Evolutionary conservation across 2,888 invertebrate genomes (phyloP), one percentile per base, ranked within the genome.

Genomic region (Lasioglossum oenotherae): DNA sequence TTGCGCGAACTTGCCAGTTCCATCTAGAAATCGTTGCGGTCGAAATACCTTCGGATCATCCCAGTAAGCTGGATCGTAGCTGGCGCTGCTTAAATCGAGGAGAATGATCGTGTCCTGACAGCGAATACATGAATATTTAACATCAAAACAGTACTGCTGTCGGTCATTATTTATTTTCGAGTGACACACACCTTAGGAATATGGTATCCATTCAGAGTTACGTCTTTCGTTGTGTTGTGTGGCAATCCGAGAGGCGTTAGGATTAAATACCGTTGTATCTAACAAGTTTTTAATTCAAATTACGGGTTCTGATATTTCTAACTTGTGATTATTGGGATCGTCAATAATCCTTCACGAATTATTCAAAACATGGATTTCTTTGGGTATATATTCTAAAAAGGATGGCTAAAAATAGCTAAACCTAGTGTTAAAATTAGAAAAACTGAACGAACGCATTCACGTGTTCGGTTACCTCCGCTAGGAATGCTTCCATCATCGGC

Each of bases 21-120:
- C 95, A 69, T 96, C 96, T 75, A 97, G 93, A 94, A 97, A 97
- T 74, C 97, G 95, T 90, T 97, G 96, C 0, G 97, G 97, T 10
- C 95, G 94, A 92, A 97, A 97, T 74, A 92, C 93, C 0, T 96
- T 90, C 0, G 97, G 97, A 78, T 97, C 96, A 27, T 96, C 95
- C 97, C 97, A 97, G 87, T 95, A 95, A 19, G 95, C 93, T 41
- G 91, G 88, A 75, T 97, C 97, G 93, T 96, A 96, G 90, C 97
- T 96, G 0, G 97, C 95, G 82, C 97, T 97, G 90, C 96, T 95
- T 80, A 97, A 95, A 84, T 96, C 96, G 1, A 97, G 95, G 71
- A 97, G 93, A 69, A 97, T 92, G 10, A 96, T 95, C 0, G 97
- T 96, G 12, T 96, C 96, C 97, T 97, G 31, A 79, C 41, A 53